These are phyloP conservation scores for Saguinus midas DNA, from an alignment of 2,113 vertebrate species.

Conservation along the genomic window DNA sequence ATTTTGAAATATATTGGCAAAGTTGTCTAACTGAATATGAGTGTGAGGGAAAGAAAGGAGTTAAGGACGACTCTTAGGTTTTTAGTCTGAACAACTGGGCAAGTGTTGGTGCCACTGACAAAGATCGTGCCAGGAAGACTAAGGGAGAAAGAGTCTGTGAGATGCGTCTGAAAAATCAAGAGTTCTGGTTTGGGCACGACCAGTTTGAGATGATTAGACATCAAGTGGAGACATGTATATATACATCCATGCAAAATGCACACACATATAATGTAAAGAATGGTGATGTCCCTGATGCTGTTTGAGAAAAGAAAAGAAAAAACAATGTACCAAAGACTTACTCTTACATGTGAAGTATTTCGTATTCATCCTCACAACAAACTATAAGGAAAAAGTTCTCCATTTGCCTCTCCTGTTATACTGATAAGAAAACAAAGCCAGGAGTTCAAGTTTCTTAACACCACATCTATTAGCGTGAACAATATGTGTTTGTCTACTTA, in stretches of 20 bases:
- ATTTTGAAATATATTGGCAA: not conserved
- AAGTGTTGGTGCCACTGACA: not conserved
- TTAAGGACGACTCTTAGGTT: not conserved
- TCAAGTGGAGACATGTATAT: not conserved
- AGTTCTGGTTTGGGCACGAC: not conserved
- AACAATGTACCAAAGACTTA: not conserved
- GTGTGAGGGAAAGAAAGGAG: not conserved
- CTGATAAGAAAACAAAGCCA: not conserved
- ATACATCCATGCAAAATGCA: not conserved
- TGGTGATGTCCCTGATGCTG: not conserved
- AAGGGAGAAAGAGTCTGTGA: not conserved
- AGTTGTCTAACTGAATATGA: not conserved
- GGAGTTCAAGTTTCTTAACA: not conserved
- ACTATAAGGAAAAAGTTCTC: not conserved
- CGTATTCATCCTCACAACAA: not conserved
- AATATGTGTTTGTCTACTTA: rapidly evolving
- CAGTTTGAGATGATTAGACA: not conserved
- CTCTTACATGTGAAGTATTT: not conserved
- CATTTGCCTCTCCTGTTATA: not conserved
- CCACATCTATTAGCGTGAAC: not conserved
- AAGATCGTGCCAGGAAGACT: not conserved
- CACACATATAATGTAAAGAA: not conserved
- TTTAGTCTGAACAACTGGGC: not conserved
- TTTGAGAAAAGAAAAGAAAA: not conserved
- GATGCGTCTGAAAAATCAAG: not conserved